These are phyloP conservation scores for Hoplias malabaricus DNA, from an alignment of 2,113 vertebrate genomes.

Conservation along the genomic window DNA sequence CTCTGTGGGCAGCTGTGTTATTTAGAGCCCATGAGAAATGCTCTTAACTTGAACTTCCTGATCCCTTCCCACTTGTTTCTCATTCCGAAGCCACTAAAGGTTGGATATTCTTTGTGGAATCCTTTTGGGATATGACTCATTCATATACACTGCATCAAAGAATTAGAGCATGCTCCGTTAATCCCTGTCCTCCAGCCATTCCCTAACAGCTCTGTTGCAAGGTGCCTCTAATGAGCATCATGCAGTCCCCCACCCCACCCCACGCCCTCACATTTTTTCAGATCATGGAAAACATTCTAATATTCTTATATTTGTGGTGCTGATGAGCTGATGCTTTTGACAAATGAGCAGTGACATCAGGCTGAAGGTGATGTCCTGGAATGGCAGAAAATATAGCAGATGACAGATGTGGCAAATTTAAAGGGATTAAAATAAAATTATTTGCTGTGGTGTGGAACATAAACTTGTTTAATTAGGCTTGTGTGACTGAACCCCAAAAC, in stretches of 20 bases:
- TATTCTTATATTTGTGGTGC: not conserved
- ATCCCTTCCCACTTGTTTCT: constrained; percentile 32
- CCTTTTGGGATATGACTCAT: constrained; percentile 1
- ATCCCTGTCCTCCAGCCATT: not conserved
- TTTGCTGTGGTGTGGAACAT: too few relatives aligned
- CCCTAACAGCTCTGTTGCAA: not conserved
- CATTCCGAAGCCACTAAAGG: constrained; percentile 9
- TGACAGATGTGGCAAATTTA: not conserved
- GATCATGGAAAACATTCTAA: not conserved
- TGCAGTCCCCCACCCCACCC: too few relatives aligned
- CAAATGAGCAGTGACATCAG: not conserved
- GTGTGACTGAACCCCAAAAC: too few relatives aligned
- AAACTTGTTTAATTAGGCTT: too few relatives aligned
- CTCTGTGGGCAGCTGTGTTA: constrained; percentile 3
- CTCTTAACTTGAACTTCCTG: constrained; percentile 27
- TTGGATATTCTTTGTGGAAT: not conserved
- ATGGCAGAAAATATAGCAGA: not conserved
- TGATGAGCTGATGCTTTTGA: not conserved
- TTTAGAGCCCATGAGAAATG: constrained; percentile 15
- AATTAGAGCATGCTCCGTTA: not conserved
- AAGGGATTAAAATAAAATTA: not conserved
- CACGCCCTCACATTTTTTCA: not conserved
- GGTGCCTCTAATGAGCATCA: not conserved
- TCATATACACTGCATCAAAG: not conserved
- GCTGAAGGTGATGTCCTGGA: not conserved